Evolutionary conservation across 2,888 invertebrate species (phyloP).

Genomic region (Lycocerus yunnanus): DNA sequence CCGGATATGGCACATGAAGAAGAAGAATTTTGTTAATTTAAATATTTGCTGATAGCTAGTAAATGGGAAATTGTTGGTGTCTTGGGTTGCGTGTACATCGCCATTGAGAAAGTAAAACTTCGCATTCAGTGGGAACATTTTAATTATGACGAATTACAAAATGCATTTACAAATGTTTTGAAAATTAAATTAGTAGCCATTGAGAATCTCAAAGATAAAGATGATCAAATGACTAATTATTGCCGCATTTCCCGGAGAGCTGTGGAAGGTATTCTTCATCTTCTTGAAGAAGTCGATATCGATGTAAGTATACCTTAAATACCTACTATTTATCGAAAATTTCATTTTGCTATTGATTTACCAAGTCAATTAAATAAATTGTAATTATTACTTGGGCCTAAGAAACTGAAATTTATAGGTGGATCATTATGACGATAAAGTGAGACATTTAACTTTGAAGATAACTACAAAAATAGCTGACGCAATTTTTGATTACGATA

Average conservation of each 20-base stretch:
- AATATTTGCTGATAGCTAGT: neutral
- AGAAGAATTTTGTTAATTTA: neutral
- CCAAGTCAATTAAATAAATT: no score
- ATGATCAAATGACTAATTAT: neutral
- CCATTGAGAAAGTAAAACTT: neutral
- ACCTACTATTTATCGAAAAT: no score
- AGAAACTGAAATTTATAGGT: no score
- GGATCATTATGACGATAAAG: no score
- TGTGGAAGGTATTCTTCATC: neutral
- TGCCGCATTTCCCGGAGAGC: neutral
- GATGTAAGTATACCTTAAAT: neutral
- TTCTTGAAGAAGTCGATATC: neutral
- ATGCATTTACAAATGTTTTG: neutral
- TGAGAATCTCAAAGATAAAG: neutral
- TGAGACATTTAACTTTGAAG: no score
- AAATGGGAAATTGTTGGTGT: neutral
- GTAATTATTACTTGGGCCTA: no score
- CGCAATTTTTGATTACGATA: no score
- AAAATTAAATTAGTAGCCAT: neutral
- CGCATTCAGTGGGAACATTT: neutral
- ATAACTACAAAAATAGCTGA: no score
- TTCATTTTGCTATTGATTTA: no score
- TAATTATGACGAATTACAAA: neutral
- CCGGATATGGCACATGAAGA: no score
- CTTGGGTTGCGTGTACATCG: neutral